Evolutionary conservation across 2,113 vertebrate species (phyloP).

Genomic region (Gasterosteus nipponicus): DNA sequence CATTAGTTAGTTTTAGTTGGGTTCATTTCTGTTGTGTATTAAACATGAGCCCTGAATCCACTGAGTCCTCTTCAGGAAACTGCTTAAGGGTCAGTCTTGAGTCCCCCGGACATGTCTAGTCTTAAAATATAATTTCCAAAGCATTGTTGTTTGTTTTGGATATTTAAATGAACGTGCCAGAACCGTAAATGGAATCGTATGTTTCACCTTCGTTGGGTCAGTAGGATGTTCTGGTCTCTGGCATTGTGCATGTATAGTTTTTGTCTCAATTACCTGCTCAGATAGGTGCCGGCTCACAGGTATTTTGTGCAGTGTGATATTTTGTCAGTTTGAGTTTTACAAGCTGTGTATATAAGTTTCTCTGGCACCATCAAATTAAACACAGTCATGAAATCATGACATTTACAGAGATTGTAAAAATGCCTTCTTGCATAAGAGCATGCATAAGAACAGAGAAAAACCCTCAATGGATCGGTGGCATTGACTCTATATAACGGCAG

Average conservation of each 20-base stretch:
- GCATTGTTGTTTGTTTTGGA: conserved; percentile 18
- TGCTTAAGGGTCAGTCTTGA: neutral
- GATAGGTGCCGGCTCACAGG: neutral
- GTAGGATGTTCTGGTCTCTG: neutral
- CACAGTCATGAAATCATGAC: conserved; percentile 56
- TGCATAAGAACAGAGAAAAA: conserved; percentile 40
- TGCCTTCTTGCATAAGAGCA: conserved; percentile 35
- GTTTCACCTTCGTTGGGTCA: too few relatives aligned
- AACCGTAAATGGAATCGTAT: neutral
- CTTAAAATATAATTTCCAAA: neutral
- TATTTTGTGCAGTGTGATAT: conserved; percentile 33
- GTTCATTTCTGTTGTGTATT: too few relatives aligned
- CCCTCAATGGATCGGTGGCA: conserved; percentile 18
- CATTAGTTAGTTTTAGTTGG: neutral
- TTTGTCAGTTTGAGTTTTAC: conserved; percentile 44
- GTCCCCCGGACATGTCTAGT: conserved; percentile 10
- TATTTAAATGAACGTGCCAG: conserved; percentile 18
- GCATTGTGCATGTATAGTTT: conserved; percentile 4
- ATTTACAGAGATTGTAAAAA: conserved; percentile 60
- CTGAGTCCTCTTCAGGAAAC: neutral
- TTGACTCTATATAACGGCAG: conserved; percentile 51
- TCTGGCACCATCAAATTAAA: conserved; percentile 44
- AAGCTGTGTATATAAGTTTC: conserved; percentile 52
- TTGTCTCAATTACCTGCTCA: conserved; percentile 20
- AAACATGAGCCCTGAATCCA: too few relatives aligned